phyloP scores from a whole-genome alignment of 35 echinoderm and acorn worm species.

The Chiridota heheva region DNA sequence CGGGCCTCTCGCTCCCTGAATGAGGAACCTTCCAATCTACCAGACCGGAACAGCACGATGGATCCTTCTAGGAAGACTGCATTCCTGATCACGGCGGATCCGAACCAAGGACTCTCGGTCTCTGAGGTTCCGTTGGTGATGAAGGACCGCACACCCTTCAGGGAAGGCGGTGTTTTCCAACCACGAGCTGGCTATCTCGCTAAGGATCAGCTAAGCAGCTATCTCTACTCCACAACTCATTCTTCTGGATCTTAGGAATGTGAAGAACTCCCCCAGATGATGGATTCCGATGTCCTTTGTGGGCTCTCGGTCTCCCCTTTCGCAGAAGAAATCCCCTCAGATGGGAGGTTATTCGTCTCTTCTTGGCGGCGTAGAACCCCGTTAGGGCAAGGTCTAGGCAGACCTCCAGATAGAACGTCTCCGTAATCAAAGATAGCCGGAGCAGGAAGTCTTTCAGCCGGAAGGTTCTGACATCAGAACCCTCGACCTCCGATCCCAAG shows the following conservation, averaged over 20 bases:
- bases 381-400: conserved; percentile 4
- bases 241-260: not conserved
- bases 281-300: conserved; percentile 1
- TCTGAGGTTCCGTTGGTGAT: not conserved
- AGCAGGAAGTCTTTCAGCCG: too few relatives aligned
- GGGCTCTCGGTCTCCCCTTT: not conserved
- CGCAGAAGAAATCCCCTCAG: not conserved
- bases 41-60: not conserved
- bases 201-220: conserved; percentile 1
- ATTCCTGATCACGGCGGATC: not conserved
- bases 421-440: conserved; percentile 2
- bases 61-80: not conserved
- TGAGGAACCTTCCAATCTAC: not conserved
- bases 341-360: not conserved
- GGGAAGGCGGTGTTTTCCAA: not conserved
- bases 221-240: not conserved
- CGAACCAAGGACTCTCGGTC: not conserved
- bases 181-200: not conserved
- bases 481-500: not conserved
- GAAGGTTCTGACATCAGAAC: too few relatives aligned
- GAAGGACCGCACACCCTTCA: conserved; percentile 1
- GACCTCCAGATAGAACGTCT: conserved; percentile 2
- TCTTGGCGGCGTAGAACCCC: not conserved
- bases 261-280: not conserved
- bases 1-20: not conserved